Evolutionary conservation across 37 sponge, comb jelly and placozoan genomes (phyloP).

Genomic region (Bolinopsis microptera): DNA sequence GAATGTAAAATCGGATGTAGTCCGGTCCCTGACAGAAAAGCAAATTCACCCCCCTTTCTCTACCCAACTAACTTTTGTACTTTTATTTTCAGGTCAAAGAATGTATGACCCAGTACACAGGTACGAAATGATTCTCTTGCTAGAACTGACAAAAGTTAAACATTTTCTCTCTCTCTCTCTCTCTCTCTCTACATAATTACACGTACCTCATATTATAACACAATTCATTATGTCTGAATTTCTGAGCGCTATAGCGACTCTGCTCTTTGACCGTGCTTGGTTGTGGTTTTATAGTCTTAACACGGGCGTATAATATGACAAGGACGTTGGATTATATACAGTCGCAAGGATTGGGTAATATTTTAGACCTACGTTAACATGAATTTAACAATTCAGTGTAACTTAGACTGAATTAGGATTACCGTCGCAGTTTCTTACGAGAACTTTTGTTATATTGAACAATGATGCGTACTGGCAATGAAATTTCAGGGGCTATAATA

Average conservation of each 20-base stretch:
- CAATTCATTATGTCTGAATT: not conserved
- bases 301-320: not conserved
- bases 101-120: constrained; percentile 1
- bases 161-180: too few relatives aligned
- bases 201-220: not conserved
- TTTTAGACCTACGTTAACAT: not conserved
- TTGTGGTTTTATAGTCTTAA: not conserved
- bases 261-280: not conserved
- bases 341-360: not conserved
- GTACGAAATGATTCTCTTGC: not conserved
- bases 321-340: not conserved
- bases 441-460: not conserved
- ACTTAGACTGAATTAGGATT: not conserved
- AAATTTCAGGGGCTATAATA: not conserved
- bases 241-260: not conserved
- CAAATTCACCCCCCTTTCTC: not conserved
- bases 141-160: not conserved
- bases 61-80: not conserved
- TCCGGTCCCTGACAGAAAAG: not conserved
- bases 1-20: not conserved
- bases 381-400: not conserved
- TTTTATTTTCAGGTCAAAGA: not conserved
- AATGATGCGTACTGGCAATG: not conserved
- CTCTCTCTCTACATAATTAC: not conserved
- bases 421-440: not conserved